These are phyloP conservation scores for Apistogramma diplotaenia DNA, from an alignment of 2,113 vertebrate genomes.

Conservation along the genomic window DNA sequence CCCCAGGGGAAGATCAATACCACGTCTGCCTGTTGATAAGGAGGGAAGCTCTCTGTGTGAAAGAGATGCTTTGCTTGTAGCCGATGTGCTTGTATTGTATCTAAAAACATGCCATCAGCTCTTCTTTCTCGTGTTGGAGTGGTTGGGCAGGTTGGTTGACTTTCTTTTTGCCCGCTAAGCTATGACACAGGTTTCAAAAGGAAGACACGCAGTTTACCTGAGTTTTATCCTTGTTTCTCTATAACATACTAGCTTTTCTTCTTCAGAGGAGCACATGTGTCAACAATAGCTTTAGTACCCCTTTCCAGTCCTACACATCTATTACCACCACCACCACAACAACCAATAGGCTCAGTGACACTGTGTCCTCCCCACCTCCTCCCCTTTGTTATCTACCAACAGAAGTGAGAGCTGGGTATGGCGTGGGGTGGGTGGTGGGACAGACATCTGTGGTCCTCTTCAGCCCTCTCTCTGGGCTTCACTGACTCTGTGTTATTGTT, in stretches of 20 bases:
- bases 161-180: neutral
- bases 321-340: neutral
- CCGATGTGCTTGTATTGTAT: neutral
- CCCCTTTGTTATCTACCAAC: conserved; percentile 1
- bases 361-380: neutral
- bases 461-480: conserved; percentile 21
- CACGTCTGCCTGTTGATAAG: conserved; percentile 48
- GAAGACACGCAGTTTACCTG: neutral
- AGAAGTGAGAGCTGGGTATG: conserved; percentile 33
- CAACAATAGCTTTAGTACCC: conserved; percentile 44
- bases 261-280: neutral
- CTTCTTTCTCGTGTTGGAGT: neutral
- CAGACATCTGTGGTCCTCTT: conserved; percentile 48
- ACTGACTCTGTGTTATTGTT: conserved; percentile 46
- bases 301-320: neutral
- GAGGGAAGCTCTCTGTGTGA: conserved; percentile 14
- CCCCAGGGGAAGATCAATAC: conserved; percentile 54
- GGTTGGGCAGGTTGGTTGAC: neutral
- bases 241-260: neutral
- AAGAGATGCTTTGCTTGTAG: neutral
- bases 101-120: neutral
- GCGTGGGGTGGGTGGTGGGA: conserved; percentile 7
- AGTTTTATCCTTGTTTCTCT: neutral
- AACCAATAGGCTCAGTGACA: neutral
- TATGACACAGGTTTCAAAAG: neutral